phyloP scores from a whole-genome alignment of 2,113 vertebrate species.

The Aegypius monachus region DNA sequence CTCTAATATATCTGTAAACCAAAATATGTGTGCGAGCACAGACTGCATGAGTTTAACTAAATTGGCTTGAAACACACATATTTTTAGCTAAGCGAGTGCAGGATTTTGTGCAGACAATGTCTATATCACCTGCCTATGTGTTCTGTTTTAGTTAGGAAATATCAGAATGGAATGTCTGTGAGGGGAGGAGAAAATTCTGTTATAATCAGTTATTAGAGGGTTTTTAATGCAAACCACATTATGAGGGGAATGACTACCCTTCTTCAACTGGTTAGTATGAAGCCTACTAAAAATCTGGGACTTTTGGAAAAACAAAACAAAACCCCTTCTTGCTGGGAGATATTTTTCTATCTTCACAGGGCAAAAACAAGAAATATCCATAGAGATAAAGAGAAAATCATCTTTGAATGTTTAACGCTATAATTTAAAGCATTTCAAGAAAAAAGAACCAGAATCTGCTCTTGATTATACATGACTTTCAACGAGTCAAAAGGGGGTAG shows the following conservation, averaged over 20 bases:
- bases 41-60: conserved; percentile 8
- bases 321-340: background rate
- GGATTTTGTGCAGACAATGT: conserved; percentile 40
- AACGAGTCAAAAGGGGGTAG: background rate
- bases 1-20: conserved; percentile 35
- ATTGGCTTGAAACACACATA: conserved; percentile 42
- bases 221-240: conserved; percentile 28
- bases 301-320: background rate
- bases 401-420: background rate
- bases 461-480: background rate
- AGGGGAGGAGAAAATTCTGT: background rate
- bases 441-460: background rate
- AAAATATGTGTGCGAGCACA: conserved; percentile 32
- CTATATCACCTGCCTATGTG: conserved; percentile 47
- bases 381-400: background rate
- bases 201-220: conserved; percentile 5
- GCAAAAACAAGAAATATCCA: background rate
- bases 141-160: conserved; percentile 50
- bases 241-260: background rate
- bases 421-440: background rate
- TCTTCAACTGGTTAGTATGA: background rate
- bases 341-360: background rate
- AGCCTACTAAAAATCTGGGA: background rate
- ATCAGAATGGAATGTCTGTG: conserved; percentile 36
- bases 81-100: conserved; percentile 44